Evolutionary conservation across 2,888 invertebrate genomes (phyloP), one percentile per base, ranked within the genome.

Genomic region (Nematopogon swammerdamellus): DNA sequence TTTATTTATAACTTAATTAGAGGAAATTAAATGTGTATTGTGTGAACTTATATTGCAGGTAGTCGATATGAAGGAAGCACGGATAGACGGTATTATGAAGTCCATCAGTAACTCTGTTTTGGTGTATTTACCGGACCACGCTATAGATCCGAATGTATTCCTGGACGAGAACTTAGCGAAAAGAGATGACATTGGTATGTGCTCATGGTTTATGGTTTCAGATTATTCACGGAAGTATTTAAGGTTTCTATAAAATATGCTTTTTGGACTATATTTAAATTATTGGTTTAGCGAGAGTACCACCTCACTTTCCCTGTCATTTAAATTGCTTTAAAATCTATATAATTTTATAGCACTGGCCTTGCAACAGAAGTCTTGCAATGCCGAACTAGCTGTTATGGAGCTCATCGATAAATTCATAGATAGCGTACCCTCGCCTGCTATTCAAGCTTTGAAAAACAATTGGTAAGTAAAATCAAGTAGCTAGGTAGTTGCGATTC

Each of bases 341-440:
- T 6, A 25, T 36, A 19, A 42, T 18, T 46, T 59, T 58, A 8
- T 48, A 79, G 79, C 72, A 1, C 52, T 53, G 11, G 75, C 75
- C 17, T 60, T 79, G 46, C 79, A 80, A 55, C 67, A 70, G 51
- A 76, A 75, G 52, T 79, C 77, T 1, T 72, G 66, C 65, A 79
- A 76, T 53, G 87, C 88, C 19, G 92, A 92, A 70, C 82, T 85
- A 53, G 87, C 91, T 20, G 90, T 89, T 0, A 85, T 88, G 44
- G 89, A 89, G 57, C 79, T 94, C 29, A 86, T 92, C 19, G 83
- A 90, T 56, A 88, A 89, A 68, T 92, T 92, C 60, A 72, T 92
- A 52, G 81, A 81, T 20, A 80, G 84, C 29, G 83, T 85, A 49
- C 82, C 74, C 52, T 82, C 82, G 53, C 82, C 81, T 52, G 81